Evolutionary conservation across 2,113 vertebrate species (phyloP), one percentile per base, ranked within the genome.

Genomic region (Proteles cristata): DNA sequence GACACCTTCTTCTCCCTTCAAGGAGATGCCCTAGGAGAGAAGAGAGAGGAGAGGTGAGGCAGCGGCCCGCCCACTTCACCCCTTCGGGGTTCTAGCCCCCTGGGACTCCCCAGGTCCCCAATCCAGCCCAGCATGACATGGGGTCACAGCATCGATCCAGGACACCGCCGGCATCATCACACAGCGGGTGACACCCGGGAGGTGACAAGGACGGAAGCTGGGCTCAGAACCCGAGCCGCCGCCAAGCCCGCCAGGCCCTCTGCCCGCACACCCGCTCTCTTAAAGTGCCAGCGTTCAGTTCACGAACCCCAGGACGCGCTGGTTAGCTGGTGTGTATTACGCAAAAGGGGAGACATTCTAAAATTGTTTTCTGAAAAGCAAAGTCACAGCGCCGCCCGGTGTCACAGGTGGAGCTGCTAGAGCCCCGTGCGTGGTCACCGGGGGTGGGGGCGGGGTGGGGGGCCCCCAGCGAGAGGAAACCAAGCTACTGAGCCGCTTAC

Each of bases 1-100:
- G 66, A 99, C 88, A 21, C 99, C 99, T 43, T 98, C 98, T 98
- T 99, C 99, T 93, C 99, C 99, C 98, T 98, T 99, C 96, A 99
- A 98, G 65, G 71, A n/a, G 10, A 83, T 5, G 92, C 98, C 98
- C 98, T 98, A 85, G 87, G 95, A 82, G 55, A 96, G 45, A 23
- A 53, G 12, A 55, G 15, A 74, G 45, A 35, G 0, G 12, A 69
- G 48, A 43, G 0, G 11, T 94, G 55, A 80, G 53, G 55, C 0
- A 7, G 4, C 63, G 2, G 55, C 19, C 1, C 11, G 2, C 50
- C n/a, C 5, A 0, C 33, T 23, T 50, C 7, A 55, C 48, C 69
- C 16, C 14, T 33, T 43, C 2, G 2, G 53, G 17, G 4, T 25
- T n/a, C 28, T 25, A 3, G 73, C 0, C 17, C 39, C 43, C 25